A percentile compares a stretch with the other conserved stretches of the same genome.
Evolutionary conservation across 2,113 vertebrate species (phyloP).

Genomic region (Epinephelus moara): DNA sequence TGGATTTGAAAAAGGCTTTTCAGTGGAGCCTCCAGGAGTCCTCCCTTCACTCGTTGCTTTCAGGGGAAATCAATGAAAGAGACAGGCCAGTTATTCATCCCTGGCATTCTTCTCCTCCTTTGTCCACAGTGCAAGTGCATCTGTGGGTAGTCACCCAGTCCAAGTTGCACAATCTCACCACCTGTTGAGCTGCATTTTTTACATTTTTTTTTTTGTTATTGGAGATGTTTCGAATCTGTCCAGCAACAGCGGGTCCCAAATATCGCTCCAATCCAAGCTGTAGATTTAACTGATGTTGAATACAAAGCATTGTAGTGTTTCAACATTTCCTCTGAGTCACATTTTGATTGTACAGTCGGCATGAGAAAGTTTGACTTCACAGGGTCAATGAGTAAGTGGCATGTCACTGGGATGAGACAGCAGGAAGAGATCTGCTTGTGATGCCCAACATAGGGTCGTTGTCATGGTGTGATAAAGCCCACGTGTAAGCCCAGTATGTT

Average conservation of each 20-base stretch:
- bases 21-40: conserved; percentile 60
- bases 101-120: conserved; percentile 61
- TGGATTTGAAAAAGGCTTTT: conserved; percentile 56
- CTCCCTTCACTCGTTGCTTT: conserved; percentile 48
- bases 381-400: conserved; percentile 52
- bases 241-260: background rate
- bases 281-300: background rate
- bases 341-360: conserved; percentile 16
- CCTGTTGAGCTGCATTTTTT: conserved; percentile 58
- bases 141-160: conserved; percentile 45
- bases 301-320: background rate
- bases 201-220: background rate
- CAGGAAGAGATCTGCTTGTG: background rate
- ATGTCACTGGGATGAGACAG: conserved; percentile 11
- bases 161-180: conserved; percentile 59
- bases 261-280: background rate
- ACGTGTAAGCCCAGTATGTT: background rate
- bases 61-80: conserved; percentile 69
- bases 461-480: background rate
- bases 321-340: conserved; percentile 62
- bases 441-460: background rate
- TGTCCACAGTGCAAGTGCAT: conserved; percentile 58
- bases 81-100: conserved; percentile 68
- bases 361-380: conserved; percentile 38
- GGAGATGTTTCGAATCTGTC: conserved; percentile 12